phyloP scores from a whole-genome alignment of 2,888 invertebrate genomes.

The Rhodophaea formosa region DNA sequence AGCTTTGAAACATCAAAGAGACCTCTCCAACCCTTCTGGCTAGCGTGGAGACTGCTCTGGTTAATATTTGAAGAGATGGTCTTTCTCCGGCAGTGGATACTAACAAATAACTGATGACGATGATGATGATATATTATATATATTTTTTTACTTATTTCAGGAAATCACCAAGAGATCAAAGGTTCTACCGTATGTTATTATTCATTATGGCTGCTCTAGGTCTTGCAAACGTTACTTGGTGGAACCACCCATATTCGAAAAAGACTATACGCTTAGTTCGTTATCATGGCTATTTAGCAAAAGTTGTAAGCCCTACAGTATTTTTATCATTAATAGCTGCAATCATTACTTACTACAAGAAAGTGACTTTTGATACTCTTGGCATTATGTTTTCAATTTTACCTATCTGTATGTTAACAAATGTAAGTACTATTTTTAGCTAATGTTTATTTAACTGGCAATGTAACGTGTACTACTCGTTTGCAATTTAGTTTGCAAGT shows the following conservation, averaged over 20 bases:
- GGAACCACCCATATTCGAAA: neutral
- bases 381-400: slow-evolving; percentile 13
- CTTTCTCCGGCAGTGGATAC: too few species aligned
- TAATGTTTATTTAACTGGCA: too few species aligned
- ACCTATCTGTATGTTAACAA: neutral
- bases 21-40: too few species aligned
- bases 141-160: slow-evolving; percentile 12
- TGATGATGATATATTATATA: too few species aligned
- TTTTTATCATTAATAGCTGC: neutral
- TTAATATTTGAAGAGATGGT: too few species aligned
- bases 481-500: too few species aligned
- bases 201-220: neutral
- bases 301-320: neutral
- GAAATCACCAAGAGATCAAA: slow-evolving; percentile 1
- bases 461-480: too few species aligned
- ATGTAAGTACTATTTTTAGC: slow-evolving; percentile 8
- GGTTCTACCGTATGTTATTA: neutral
- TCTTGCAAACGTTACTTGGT: neutral
- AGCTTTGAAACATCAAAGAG: too few species aligned
- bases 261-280: neutral
- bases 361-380: slow-evolving; percentile 10
- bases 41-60: too few species aligned
- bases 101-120: too few species aligned
- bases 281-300: neutral
- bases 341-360: neutral